Conservation (phyloP, 2,797 vertebrate genomes). For the Basileuterus tristriatus region DNA sequence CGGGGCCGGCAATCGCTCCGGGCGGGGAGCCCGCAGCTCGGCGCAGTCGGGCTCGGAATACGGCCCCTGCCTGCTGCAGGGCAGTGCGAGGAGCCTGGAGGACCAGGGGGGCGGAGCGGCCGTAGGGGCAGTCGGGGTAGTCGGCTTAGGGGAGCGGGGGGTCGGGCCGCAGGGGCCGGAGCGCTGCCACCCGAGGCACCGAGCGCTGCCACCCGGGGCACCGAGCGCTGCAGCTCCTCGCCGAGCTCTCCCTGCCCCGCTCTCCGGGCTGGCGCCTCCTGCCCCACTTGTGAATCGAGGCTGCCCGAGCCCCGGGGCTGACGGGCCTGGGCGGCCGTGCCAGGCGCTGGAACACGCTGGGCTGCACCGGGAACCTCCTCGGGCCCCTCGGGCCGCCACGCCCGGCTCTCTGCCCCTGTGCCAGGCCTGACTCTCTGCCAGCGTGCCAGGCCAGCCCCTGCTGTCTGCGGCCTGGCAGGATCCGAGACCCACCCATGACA, state of each 20-base stretch:
- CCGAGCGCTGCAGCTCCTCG: background rate
- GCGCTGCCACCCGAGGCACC: background rate
- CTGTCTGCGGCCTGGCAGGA: background rate
- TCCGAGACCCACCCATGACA: accelerated
- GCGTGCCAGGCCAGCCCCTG: background rate
- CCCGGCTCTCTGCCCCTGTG: background rate
- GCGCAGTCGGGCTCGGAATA: background rate
- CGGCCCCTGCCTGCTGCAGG: background rate
- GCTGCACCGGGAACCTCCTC: background rate
- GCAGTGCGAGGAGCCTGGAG: background rate
- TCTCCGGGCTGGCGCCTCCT: background rate
- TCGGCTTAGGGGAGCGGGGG: background rate
- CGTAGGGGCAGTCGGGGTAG: background rate
- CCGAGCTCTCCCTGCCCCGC: background rate
- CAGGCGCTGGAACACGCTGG: background rate
- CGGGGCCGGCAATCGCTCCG: background rate
- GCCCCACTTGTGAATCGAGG: background rate
- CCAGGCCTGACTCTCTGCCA: background rate
- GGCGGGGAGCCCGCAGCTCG: background rate
- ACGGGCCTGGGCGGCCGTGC: background rate
- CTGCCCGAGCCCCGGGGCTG: accelerated
- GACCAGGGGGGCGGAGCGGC: background rate
- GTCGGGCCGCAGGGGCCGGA: background rate
- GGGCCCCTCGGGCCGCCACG: accelerated
- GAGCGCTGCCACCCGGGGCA: too few species aligned